Conservation (phyloP, 2,888 invertebrate species). For the Lycia hirtaria region DNA sequence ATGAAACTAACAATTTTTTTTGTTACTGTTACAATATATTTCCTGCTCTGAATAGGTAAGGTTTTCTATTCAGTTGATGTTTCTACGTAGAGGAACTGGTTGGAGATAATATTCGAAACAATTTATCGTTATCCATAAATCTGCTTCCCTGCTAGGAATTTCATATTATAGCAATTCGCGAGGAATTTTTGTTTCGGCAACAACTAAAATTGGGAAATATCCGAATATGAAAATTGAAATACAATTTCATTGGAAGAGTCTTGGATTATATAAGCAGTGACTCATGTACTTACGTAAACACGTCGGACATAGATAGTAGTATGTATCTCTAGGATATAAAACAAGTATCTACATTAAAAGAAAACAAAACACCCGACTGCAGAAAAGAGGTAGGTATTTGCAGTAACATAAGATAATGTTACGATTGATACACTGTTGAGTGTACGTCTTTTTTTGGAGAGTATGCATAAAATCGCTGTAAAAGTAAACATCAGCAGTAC, state of each 20-base stretch:
- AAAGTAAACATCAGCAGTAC: no score
- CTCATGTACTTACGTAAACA: no score
- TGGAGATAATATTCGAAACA: conserved; percentile 7
- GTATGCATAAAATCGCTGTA: no score
- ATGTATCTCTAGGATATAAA: no score
- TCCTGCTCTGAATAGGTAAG: not conserved
- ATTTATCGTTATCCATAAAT: conserved; percentile 13
- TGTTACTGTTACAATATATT: not conserved
- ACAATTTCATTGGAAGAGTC: not conserved
- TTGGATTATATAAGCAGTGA: not conserved
- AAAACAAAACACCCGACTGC: no score
- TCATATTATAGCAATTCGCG: not conserved
- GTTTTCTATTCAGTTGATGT: conserved; percentile 1
- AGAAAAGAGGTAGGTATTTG: no score
- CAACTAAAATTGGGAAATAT: not conserved
- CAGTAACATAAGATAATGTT: no score
- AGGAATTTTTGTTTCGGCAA: conserved; percentile 1
- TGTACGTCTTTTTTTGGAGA: no score
- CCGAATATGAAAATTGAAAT: not conserved
- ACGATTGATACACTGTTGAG: no score
- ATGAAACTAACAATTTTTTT: no score
- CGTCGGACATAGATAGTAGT: no score
- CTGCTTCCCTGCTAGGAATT: conserved; percentile 3
- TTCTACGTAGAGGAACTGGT: not conserved
- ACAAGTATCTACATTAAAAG: no score